Evolutionary conservation across 1,140 invertebrate genomes (phyloP).

Genomic region (Diabrotica virgifera): DNA sequence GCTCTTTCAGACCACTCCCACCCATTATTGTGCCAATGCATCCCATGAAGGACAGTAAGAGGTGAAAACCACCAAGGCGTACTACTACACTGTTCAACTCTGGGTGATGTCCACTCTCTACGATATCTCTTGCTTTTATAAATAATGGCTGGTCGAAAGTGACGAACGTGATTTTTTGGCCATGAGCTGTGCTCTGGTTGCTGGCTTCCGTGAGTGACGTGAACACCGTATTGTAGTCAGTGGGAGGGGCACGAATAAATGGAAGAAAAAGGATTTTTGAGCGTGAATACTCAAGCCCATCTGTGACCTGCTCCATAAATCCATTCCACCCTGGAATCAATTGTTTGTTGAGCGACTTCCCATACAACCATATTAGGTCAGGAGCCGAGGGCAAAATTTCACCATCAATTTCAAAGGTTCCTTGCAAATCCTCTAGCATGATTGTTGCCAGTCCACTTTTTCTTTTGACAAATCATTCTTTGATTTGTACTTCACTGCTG

Average conservation of each 20-base stretch:
- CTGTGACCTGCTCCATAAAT: slow-evolving; percentile 3
- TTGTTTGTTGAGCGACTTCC: too few species aligned
- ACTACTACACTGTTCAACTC: slow-evolving; percentile 27
- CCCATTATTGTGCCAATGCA: slow-evolving; percentile 45
- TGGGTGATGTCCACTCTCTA: slow-evolving; percentile 14
- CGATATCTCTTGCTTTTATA: slow-evolving; percentile 39
- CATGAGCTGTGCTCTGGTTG: slow-evolving; percentile 10
- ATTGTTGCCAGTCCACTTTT: background rate
- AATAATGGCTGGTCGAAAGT: slow-evolving; percentile 44
- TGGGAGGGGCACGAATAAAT: slow-evolving; percentile 11
- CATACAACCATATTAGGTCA: too few species aligned
- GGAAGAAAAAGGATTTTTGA: background rate
- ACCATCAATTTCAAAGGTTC: too few species aligned
- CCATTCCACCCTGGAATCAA: slow-evolving; percentile 3
- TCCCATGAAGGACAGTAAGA: slow-evolving; percentile 48
- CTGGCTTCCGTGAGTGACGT: background rate
- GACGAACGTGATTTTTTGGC: slow-evolving; percentile 39
- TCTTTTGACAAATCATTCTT: too few species aligned
- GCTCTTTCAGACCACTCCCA: slow-evolving; percentile 47
- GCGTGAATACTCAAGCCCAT: background rate
- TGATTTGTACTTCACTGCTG: too few species aligned
- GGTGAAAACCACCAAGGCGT: slow-evolving; percentile 43
- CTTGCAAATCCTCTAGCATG: background rate
- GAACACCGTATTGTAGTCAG: slow-evolving; percentile 5
- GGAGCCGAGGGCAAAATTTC: too few species aligned